Percentiles rank a stretch among this genome's conserved stretches.
phyloP scores from a whole-genome alignment of 2,113 vertebrate species.

The Ciconia stormi region DNA sequence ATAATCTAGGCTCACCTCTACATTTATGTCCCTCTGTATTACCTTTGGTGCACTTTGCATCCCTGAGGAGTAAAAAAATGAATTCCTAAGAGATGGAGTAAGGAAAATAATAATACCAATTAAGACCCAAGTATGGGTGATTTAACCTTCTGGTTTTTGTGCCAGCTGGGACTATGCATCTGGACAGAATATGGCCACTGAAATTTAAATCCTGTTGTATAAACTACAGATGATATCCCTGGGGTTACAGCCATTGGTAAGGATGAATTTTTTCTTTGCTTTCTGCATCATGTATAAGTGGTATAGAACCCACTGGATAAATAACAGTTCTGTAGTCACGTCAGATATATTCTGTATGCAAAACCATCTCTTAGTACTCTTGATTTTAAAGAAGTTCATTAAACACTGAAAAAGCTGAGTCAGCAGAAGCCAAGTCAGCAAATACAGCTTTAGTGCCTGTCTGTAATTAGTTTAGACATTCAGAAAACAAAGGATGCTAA shows the following conservation, averaged over 20 bases:
- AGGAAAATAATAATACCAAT: not conserved
- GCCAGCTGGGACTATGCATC: not conserved
- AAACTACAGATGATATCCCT: not conserved
- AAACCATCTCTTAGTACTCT: not conserved
- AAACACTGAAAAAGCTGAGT: not conserved
- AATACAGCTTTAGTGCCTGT: not conserved
- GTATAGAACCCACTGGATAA: not conserved
- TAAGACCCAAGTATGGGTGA: not conserved
- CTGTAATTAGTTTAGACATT: conserved; percentile 14
- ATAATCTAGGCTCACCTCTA: not conserved
- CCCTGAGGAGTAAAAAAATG: not conserved
- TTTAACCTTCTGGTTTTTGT: not conserved
- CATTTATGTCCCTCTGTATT: not conserved
- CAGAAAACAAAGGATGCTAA: conserved; percentile 1
- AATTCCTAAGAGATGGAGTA: not conserved
- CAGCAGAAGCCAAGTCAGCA: conserved; percentile 4
- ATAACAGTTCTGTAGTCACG: not conserved
- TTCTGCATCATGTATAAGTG: not conserved
- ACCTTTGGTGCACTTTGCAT: rapidly evolving
- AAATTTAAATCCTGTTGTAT: not conserved
- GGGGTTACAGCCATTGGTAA: not conserved
- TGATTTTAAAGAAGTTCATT: conserved; percentile 14
- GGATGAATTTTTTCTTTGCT: not conserved
- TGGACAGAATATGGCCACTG: not conserved
- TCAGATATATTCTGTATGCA: not conserved